Conservation (phyloP, 2,113 vertebrate species). For the Lota lota region DNA sequence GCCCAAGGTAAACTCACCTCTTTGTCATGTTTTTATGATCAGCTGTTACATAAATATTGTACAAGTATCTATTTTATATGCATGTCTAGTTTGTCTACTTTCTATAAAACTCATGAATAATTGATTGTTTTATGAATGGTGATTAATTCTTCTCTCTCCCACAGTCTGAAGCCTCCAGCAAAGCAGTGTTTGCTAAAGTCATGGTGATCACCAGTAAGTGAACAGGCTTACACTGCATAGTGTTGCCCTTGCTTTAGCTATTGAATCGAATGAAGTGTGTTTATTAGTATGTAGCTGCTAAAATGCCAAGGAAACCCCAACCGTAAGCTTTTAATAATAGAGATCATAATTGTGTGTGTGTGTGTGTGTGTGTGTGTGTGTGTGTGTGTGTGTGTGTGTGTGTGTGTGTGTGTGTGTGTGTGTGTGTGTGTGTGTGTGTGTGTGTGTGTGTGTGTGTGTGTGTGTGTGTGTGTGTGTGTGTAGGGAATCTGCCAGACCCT, state of each 20-base stretch:
- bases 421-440: constrained; percentile 2
- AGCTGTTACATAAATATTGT: not conserved
- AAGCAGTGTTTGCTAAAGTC: constrained; percentile 96
- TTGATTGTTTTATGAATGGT: not conserved
- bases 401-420: constrained; percentile 5
- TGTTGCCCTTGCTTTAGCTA: too few species aligned
- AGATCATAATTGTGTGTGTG: not conserved
- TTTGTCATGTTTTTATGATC: not conserved
- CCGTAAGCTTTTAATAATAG: too few species aligned
- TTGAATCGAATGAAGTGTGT: too few species aligned
- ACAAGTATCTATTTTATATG: not conserved
- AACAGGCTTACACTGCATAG: not conserved
- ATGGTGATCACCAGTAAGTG: constrained; percentile 98
- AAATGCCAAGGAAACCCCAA: too few species aligned
- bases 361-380: constrained; percentile 3
- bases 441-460: not conserved
- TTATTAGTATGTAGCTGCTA: too few species aligned
- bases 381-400: constrained; percentile 10
- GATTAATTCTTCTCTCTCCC: constrained; percentile 18
- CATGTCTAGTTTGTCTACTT: not conserved
- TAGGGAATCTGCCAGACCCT: constrained; percentile 93
- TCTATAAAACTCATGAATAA: not conserved
- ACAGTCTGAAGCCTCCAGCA: constrained; percentile 92
- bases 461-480: constrained; percentile 5
- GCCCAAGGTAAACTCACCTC: constrained; percentile 81